phyloP scores from a whole-genome alignment of 2,888 invertebrate species.

The Athrips mouffetella region DNA sequence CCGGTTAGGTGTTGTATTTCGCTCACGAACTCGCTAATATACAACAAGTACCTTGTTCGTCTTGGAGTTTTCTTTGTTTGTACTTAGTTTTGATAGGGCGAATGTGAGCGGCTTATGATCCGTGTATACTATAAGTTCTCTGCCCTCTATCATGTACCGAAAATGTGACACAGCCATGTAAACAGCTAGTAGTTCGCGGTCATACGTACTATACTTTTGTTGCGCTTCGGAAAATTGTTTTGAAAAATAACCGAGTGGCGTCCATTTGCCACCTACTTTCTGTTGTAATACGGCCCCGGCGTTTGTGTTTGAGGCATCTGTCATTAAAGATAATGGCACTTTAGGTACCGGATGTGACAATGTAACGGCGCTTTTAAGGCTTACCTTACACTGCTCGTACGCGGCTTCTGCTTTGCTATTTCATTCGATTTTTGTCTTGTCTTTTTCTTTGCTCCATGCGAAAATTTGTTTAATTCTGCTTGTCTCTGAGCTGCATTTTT shows the following conservation, averaged over 20 bases:
- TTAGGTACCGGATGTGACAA: conserved; percentile 30
- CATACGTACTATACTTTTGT: conserved; percentile 2
- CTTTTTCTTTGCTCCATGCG: conserved; percentile 9
- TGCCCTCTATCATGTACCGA: no score
- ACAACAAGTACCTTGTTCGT: no score
- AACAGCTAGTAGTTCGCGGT: no score
- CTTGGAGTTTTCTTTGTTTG: no score
- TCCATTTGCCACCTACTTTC: conserved; percentile 15
- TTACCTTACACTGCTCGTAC: conserved; percentile 28
- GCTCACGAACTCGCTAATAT: no score
- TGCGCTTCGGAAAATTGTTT: conserved; percentile 28
- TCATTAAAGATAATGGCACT: conserved; percentile 29
- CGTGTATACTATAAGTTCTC: no score
- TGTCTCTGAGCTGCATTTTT: not conserved
- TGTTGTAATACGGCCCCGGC: conserved; percentile 45
- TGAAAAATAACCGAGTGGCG: conserved; percentile 41
- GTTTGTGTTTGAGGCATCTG: conserved; percentile 40
- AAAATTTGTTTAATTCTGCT: not conserved
- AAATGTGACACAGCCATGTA: no score
- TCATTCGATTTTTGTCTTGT: conserved; percentile 26
- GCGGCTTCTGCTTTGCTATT: conserved; percentile 21
- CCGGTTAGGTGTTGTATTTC: no score
- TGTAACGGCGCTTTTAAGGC: conserved; percentile 27
- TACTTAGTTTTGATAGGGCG: no score
- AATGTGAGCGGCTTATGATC: no score